Base-by-base conservation (phyloP, 2,797 vertebrate species). In the Danio albolineatus region DNA sequence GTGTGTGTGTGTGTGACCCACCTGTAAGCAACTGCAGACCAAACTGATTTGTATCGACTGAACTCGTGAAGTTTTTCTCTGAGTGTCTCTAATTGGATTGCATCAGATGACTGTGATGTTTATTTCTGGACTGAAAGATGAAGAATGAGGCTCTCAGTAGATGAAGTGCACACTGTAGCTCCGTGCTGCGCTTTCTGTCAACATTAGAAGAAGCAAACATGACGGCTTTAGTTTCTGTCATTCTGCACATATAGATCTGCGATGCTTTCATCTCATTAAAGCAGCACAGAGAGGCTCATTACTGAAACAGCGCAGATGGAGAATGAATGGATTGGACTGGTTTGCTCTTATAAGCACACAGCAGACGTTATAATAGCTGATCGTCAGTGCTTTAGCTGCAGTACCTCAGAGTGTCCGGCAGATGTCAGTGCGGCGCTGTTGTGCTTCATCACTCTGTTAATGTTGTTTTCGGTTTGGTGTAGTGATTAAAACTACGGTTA, bases 111-210 rank as follows among this genome's bases (percentile, higher is more conserved):
- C 79, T 43, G 66, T 48, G 46, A 61, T 67, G 76, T 77, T 72
- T 82, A 75, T 79, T 82, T 79, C 69, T 59, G 77, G 28, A 62
- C 44, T 39, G 38, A 64, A 73, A 82, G 60, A 82, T 79, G 69
- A 80, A 69, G 73, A 78, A 81, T 54, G 0, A 79, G 57, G 84
- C 65, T 70, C 16, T 59, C 74, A 73, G 65, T 80, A 80, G 67
- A 73, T 76, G 76, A 80, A 54, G 76, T 46, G 61, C 65, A 64
- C 17, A 28, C 28, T 28, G 28, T 28, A 36, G 17, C 38, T 41
- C 12, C 73, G 44, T 41, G 14, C 71, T 54, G 28, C 28, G 79
- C 56, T 79, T 80, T 76, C 59, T 60, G 62, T 70, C 49, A 41
- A 54, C 49, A 70, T 53, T 48, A 66, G 70, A 84, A 75, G 76